Conservation (phyloP, 2,797 vertebrate genomes). For the Phyllotis vaccarum region DNA sequence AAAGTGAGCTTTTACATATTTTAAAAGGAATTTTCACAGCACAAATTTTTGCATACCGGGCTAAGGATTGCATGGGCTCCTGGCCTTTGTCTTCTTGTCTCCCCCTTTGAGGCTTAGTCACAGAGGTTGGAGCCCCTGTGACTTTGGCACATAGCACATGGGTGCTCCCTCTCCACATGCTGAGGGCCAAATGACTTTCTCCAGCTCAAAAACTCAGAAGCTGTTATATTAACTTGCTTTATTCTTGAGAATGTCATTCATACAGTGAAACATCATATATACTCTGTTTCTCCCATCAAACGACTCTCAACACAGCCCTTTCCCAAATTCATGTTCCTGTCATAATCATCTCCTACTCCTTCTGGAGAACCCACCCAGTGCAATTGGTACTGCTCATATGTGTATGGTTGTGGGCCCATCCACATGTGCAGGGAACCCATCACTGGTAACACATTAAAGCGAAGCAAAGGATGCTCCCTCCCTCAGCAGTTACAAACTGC, state of each 20-base stretch:
- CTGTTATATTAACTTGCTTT: background rate
- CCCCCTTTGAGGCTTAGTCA: background rate
- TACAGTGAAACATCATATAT: background rate
- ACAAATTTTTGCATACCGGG: background rate
- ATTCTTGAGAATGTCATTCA: background rate
- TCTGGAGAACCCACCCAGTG: background rate
- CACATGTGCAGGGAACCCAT: background rate
- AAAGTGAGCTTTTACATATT: background rate
- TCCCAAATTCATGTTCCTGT: background rate
- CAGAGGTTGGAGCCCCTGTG: background rate
- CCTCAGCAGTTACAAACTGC: background rate
- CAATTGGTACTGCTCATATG: too few relatives aligned
- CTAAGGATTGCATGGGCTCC: background rate
- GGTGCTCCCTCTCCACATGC: accelerated
- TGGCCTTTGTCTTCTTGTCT: too few relatives aligned
- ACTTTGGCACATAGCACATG: background rate
- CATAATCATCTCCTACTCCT: too few relatives aligned
- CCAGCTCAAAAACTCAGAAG: background rate
- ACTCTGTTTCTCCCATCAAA: background rate
- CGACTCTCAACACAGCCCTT: background rate
- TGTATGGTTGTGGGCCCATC: background rate
- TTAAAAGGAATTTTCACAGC: background rate
- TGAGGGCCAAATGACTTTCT: background rate
- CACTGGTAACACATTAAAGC: background rate
- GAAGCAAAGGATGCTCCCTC: background rate